Evolutionary conservation across 2,888 invertebrate species (phyloP).

Genomic region (Cyclophora albipunctata): DNA sequence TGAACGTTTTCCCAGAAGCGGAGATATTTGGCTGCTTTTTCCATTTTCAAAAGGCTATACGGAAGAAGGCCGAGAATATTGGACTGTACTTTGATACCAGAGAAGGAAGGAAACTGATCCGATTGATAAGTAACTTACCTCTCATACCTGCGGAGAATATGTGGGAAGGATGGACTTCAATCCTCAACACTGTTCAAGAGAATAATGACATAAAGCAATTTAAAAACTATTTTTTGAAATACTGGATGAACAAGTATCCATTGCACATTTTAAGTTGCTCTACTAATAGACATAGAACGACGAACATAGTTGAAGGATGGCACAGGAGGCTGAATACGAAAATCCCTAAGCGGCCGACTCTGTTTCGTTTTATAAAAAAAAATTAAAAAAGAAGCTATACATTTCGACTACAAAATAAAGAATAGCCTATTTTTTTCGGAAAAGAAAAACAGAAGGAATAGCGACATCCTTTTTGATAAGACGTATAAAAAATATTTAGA

Average conservation of each 20-base stretch:
- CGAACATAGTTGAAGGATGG: not conserved
- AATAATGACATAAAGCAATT: not conserved
- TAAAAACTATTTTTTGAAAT: not conserved
- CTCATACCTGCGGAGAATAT: not conserved
- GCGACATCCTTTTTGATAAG: not conserved
- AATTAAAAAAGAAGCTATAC: not conserved
- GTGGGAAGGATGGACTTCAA: not conserved
- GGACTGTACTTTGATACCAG: not conserved
- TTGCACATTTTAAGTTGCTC: not conserved
- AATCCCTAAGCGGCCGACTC: not conserved
- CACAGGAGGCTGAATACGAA: not conserved
- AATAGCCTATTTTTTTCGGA: not conserved
- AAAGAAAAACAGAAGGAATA: not conserved
- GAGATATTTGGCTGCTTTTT: not conserved
- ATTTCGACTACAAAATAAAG: not conserved
- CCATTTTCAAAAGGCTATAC: not conserved
- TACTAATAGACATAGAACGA: not conserved
- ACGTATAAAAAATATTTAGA: not conserved
- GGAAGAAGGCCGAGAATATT: not conserved
- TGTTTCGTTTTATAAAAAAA: not conserved
- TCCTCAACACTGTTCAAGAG: not conserved
- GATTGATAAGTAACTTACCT: not conserved
- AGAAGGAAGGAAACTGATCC: not conserved
- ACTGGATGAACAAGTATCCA: not conserved
- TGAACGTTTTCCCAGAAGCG: not conserved